These are phyloP conservation scores for Drosophila ambigua DNA, from an alignment of 1,140 invertebrate genomes.

Conservation along the genomic window DNA sequence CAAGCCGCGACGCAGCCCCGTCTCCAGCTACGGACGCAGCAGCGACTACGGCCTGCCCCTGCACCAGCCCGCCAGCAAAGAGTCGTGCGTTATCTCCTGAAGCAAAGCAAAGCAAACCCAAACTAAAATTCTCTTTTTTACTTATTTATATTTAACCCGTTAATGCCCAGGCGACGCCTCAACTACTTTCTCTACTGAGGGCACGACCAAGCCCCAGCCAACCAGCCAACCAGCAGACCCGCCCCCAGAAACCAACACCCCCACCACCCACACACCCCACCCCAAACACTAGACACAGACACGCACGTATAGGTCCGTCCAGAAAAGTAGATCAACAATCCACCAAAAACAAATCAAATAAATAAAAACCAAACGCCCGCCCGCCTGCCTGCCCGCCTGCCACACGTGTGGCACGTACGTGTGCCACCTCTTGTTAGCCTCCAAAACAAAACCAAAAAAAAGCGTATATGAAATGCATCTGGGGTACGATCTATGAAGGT, in stretches of 20 bases:
- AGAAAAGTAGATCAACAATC: slow-evolving; percentile 7
- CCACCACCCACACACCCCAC: not conserved
- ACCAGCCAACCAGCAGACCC: slow-evolving; percentile 23
- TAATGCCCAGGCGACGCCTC: slow-evolving; percentile 63
- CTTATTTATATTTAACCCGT: slow-evolving; percentile 52
- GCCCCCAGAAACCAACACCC: slow-evolving; percentile 36
- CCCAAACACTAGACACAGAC: slow-evolving; percentile 7
- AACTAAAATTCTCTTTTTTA: slow-evolving; percentile 58
- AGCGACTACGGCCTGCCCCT: slow-evolving; percentile 35
- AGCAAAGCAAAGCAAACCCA: slow-evolving; percentile 10
- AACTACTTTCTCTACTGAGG: slow-evolving; percentile 72
- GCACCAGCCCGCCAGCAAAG: slow-evolving; percentile 55
- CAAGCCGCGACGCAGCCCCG: slow-evolving; percentile 55
- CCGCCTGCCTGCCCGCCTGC: slow-evolving; percentile 61
- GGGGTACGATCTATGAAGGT: slow-evolving; percentile 83
- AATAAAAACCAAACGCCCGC: slow-evolving; percentile 39
- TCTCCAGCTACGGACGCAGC: slow-evolving; percentile 42
- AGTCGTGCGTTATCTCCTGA: slow-evolving; percentile 82
- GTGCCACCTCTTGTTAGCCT: slow-evolving; percentile 17
- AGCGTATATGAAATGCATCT: slow-evolving; percentile 53
- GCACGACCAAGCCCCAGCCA: slow-evolving; percentile 28
- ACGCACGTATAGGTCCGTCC: slow-evolving; percentile 26
- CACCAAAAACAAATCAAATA: slow-evolving; percentile 10
- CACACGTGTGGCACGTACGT: no score
- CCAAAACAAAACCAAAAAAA: slow-evolving; percentile 25